Conservation (phyloP, 1,140 invertebrate genomes). For the Drosophila persimilis region DNA sequence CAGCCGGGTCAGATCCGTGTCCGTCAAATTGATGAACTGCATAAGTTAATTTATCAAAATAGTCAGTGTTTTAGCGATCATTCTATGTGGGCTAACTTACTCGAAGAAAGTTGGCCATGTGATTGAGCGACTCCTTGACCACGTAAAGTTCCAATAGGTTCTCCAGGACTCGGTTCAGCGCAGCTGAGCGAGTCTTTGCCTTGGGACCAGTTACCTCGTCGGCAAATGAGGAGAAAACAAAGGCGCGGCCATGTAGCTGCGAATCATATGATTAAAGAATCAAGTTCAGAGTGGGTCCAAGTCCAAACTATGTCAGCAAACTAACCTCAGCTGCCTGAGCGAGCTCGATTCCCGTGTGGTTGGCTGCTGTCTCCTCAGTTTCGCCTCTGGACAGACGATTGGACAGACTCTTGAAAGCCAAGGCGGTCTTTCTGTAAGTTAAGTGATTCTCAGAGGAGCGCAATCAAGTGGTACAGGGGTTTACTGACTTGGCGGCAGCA, state of each 20-base stretch:
- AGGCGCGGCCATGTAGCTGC: conserved; percentile 88
- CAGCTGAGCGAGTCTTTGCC: conserved; percentile 71
- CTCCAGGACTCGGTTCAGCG: conserved; percentile 86
- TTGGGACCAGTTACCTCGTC: conserved; percentile 84
- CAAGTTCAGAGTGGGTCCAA: not conserved
- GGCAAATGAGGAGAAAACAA: conserved; percentile 87
- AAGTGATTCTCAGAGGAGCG: conserved; percentile 12
- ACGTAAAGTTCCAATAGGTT: conserved; percentile 91
- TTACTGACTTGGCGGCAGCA: conserved; percentile 87
- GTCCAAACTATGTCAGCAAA: not conserved
- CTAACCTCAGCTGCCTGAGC: conserved; percentile 88
- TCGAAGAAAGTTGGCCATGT: conserved; percentile 89
- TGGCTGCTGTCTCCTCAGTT: conserved; percentile 91
- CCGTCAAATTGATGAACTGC: conserved; percentile 87
- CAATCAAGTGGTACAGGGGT: not conserved
- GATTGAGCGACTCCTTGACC: conserved; percentile 88
- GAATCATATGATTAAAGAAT: not conserved
- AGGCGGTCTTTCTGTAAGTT: conserved; percentile 86
- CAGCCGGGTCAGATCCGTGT: conserved; percentile 86
- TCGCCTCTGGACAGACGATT: conserved; percentile 85
- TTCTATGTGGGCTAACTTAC: conserved; percentile 83
- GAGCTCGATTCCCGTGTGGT: conserved; percentile 91
- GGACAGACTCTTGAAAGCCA: conserved; percentile 87
- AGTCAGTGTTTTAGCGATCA: not conserved
- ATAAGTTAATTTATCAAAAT: conserved; percentile 62